Evolutionary conservation across 2,113 vertebrate genomes (phyloP).

Genomic region (Origma solitaria): DNA sequence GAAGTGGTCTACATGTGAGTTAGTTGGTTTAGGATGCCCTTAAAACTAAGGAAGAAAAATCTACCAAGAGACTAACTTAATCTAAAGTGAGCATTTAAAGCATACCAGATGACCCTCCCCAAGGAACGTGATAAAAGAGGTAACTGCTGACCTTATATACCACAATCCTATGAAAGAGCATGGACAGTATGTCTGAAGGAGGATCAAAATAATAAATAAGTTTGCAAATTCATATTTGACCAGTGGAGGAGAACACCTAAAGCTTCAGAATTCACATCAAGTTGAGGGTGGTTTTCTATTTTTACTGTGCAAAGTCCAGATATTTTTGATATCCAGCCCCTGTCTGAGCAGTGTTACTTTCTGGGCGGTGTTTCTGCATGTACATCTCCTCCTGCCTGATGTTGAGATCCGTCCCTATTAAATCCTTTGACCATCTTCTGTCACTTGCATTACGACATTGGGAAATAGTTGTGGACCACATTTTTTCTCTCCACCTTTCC

Average conservation of each 20-base stretch:
- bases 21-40: background rate
- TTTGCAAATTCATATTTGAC: background rate
- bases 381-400: background rate
- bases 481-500: background rate
- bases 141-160: background rate
- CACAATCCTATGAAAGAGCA: background rate
- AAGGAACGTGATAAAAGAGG: background rate
- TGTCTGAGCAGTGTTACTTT: background rate
- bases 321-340: background rate
- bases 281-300: background rate
- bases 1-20: background rate
- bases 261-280: background rate
- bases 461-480: background rate
- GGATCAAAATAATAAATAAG: background rate
- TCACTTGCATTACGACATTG: background rate
- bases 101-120: background rate
- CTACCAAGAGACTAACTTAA: background rate
- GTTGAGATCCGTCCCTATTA: background rate
- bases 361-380: background rate
- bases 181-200: background rate
- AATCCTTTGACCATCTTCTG: background rate
- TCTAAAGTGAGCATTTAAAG: background rate
- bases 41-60: background rate
- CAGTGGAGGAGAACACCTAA: background rate
- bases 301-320: background rate